Percentiles rank a stretch among this genome's conserved stretches.
These are phyloP conservation scores for Rhopalosiphum nymphaeae DNA, from an alignment of 2,888 invertebrate species.

Conservation along the genomic window DNA sequence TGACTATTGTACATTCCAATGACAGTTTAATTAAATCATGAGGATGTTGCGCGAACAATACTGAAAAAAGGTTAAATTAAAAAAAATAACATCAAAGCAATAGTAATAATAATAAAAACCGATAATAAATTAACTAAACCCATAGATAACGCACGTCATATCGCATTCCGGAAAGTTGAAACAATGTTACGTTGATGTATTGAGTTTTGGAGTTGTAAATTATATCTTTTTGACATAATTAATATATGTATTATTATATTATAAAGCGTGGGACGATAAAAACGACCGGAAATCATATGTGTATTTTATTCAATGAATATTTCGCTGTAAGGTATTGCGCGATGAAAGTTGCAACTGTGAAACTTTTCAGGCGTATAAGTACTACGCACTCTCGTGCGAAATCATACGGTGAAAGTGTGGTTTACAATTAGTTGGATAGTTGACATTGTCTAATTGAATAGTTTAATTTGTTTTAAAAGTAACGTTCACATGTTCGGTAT, in stretches of 20 bases:
- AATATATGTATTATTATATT: neutral
- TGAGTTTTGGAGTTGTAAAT: neutral
- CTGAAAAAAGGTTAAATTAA: neutral
- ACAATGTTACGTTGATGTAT: neutral
- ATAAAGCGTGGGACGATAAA: neutral
- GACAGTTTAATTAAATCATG: neutral
- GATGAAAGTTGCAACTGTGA: neutral
- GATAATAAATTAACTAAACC: neutral
- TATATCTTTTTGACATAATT: neutral
- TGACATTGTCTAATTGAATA: constrained; percentile 5
- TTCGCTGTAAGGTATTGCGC: neutral
- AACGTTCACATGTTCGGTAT: neutral
- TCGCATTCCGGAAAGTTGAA: neutral
- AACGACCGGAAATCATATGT: neutral
- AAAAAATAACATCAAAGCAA: neutral
- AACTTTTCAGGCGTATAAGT: neutral
- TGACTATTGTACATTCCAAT: neutral
- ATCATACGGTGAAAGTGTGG: neutral
- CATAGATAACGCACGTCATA: neutral
- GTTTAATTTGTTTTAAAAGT: constrained; percentile 13
- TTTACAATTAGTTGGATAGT: constrained; percentile 11
- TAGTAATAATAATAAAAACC: neutral
- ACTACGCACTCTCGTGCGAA: neutral
- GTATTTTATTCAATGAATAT: neutral
- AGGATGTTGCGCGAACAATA: neutral